Evolutionary conservation across 2,888 invertebrate species (phyloP), one percentile per base, ranked within the genome.

Genomic region (Aleiodes leptofemur): DNA sequence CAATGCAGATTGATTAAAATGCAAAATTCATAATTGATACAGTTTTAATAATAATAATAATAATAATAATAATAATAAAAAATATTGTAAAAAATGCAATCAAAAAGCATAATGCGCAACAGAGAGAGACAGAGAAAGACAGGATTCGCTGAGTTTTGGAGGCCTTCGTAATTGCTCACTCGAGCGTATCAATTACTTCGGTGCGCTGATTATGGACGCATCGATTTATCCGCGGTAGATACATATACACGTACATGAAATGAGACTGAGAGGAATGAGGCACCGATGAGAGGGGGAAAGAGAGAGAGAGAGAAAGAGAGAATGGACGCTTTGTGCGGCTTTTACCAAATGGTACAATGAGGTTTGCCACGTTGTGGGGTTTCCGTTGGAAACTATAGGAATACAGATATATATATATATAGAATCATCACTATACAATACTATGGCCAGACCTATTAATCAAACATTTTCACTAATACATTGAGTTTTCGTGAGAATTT

Each of bases 191-290:
- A 72, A 64, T 64, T 72, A 72, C 61, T 53, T 55, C 43, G 23
- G 38, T 64, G 72, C 64, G 53, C 61, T 72, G 51, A 72, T 72
- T 72, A 59, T 68, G 68, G 51, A 68, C 51, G 53, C 51, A 50
- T 68, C 51, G 68, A 68, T 68, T 68, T 68, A 51, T 51, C 14
- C 31, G 68, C 51, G 50, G 29, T 31, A 34, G 11, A 51, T 31
- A 51, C 23, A 68, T 51, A 51, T 29, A 68, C 31, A 31, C 7
- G 34, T 50, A 16, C 43, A 43, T 43, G 8, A 64, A 29, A 14
- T 16, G 16, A n/a, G 6, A 53, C 3, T 14, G 16, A 14, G 14
- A 51, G 53, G 69, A 6, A 56, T 38, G 14, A 61, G 59, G 4
- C 13, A 16, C 29, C 43, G 11, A 56, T 9, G 61, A 55, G 13